Base-by-base conservation (phyloP, 2,797 vertebrate genomes). In the Hyperoplus immaculatus region DNA sequence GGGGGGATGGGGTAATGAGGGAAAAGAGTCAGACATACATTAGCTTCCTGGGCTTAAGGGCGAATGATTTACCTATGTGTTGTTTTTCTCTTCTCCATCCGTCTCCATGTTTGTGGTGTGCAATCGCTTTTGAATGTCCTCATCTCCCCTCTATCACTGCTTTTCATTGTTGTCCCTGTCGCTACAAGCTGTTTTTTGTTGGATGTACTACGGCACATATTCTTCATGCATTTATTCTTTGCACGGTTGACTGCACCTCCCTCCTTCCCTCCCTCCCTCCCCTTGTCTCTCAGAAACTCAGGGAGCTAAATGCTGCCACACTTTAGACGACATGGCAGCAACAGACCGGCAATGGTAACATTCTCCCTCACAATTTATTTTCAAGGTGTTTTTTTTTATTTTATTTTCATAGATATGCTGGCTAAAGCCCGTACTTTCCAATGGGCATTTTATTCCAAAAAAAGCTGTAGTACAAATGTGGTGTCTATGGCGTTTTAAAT, bases 161-260 rank as follows among this genome's bases (percentile, higher is more conserved):
- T 72, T 79, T 79, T 64, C 81, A 78, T 76, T 67, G 72, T 38
- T 77, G 54, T 41, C 68, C 64, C 73, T 6, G 29, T 29, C 29
- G 55, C 74, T 60, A 65, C 74, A 75, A 70, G 69, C 69, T 59
- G 72, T 75, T 89, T 81, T 57, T 60, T 67, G 65, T 79, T 68
- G 39, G 77, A 72, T 55, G 56, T 67, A 46, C 71, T 38, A 38
- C 53, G 47, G 43, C 49, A 66, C 75, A 76, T 70, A 71, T 82
- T 92, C 55, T 77, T 75, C 54, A 65, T 82, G 82, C 81, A 69
- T 90, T 83, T 71, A 65, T 72, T 83, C 66, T 63, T 41, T 61
- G 74, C 74, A 75, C 47, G 69, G 59, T 77, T 74, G 77, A 58
- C 67, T 77, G 82, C 74, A 15, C 29, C 29, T 29, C 29, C 29